Evolutionary conservation across 2,888 invertebrate genomes (phyloP).

Genomic region (Cybosia mesomella): DNA sequence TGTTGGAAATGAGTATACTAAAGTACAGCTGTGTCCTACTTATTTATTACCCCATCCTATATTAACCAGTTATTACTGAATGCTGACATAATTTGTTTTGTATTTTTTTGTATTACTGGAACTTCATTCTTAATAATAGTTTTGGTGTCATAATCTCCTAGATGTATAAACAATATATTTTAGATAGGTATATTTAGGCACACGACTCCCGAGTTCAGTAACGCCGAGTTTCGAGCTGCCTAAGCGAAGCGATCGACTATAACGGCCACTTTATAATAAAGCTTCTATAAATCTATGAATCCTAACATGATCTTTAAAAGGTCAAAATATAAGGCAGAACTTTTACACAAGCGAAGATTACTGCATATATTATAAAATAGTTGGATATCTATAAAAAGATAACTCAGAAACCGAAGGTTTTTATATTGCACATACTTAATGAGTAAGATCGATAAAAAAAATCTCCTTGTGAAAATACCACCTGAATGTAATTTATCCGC

Average conservation of each 20-base stretch:
- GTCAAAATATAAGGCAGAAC: constrained; percentile 26
- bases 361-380: constrained; percentile 10
- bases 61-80: constrained; percentile 1
- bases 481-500: constrained; percentile 25
- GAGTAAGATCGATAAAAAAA: constrained; percentile 21
- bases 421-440: constrained; percentile 47
- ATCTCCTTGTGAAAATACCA: constrained; percentile 36
- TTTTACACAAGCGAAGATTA: constrained; percentile 34
- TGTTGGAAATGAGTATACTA: not conserved
- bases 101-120: constrained; percentile 46
- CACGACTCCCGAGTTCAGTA: constrained; percentile 33
- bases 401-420: constrained; percentile 32
- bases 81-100: constrained; percentile 47
- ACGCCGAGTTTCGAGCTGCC: constrained; percentile 21
- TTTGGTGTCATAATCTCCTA: constrained; percentile 83
- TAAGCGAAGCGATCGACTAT: constrained; percentile 39
- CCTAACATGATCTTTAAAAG: constrained; percentile 50
- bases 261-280: constrained; percentile 46
- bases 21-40: constrained; percentile 34
- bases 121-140: constrained; percentile 64
- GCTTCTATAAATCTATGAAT: constrained; percentile 46
- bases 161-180: constrained; percentile 53
- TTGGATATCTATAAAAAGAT: constrained; percentile 21
- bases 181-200: constrained; percentile 42
- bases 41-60: constrained; percentile 13